Evolutionary conservation across 1,140 invertebrate species (phyloP).

Genomic region (Temnothorax nylanderi): DNA sequence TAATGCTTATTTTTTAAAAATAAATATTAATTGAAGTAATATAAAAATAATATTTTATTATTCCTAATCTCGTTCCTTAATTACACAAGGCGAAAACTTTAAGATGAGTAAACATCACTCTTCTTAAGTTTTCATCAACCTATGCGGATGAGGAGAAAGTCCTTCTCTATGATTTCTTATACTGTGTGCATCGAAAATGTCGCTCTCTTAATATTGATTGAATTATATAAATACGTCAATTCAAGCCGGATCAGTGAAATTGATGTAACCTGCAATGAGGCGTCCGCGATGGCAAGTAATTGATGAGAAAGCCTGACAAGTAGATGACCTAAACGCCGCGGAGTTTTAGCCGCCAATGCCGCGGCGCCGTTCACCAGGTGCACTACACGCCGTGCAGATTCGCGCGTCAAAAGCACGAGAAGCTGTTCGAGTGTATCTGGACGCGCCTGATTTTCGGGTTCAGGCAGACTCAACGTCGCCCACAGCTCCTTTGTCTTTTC

Average conservation of each 20-base stretch:
- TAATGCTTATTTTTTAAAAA: not conserved
- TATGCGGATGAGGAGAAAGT: not conserved
- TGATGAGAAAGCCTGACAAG: constrained; percentile 79
- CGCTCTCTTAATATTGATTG: not conserved
- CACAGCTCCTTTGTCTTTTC: constrained; percentile 91
- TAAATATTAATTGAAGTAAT: not conserved
- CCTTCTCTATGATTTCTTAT: not conserved
- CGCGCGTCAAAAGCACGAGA: constrained; percentile 90
- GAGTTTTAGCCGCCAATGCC: constrained; percentile 86
- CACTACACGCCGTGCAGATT: constrained; percentile 90
- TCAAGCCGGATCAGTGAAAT: constrained; percentile 24
- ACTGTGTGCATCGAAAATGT: not conserved
- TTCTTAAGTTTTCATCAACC: not conserved
- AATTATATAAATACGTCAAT: not conserved
- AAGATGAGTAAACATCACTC: not conserved
- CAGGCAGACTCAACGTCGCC: constrained; percentile 89
- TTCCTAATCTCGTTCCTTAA: not conserved
- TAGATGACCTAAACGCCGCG: constrained; percentile 78
- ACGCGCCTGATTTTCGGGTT: constrained; percentile 93
- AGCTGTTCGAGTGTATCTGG: constrained; percentile 91
- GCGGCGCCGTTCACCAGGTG: constrained; percentile 91
- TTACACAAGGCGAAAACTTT: not conserved
- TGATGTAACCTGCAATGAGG: constrained; percentile 76
- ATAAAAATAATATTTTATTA: constrained; percentile 5
- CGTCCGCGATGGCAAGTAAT: constrained; percentile 75